These are phyloP conservation scores for Oligia strigilis DNA, from an alignment of 2,888 invertebrate species.

Conservation along the genomic window DNA sequence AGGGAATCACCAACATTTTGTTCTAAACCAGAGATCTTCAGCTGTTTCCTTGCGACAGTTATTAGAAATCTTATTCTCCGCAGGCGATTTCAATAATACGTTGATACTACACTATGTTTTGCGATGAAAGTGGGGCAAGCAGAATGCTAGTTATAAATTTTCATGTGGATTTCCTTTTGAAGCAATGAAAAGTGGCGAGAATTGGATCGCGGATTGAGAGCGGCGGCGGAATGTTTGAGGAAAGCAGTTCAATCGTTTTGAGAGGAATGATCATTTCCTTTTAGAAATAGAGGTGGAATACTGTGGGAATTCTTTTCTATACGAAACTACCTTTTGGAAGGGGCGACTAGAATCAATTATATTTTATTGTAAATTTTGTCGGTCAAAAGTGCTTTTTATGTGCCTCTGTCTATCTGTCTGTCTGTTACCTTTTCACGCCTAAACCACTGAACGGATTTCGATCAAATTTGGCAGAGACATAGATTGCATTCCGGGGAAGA, in stretches of 20 bases:
- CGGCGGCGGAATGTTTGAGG: slow-evolving; percentile 19
- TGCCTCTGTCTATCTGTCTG: no score
- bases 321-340: no score
- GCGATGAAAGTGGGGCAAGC: slow-evolving; percentile 64
- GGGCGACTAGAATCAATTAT: no score
- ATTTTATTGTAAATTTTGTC: no score
- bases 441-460: no score
- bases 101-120: slow-evolving; percentile 59
- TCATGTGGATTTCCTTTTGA: slow-evolving; percentile 56
- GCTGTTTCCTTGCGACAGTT: slow-evolving; percentile 46
- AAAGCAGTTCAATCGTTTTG: not conserved
- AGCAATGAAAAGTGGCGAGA: slow-evolving; percentile 13
- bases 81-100: slow-evolving; percentile 73
- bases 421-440: no score
- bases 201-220: slow-evolving; percentile 30
- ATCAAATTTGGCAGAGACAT: no score
- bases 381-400: no score
- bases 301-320: no score
- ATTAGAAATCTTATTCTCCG: slow-evolving; percentile 74
- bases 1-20: slow-evolving; percentile 29
- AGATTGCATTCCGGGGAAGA: no score
- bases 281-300: not conserved
- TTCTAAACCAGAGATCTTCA: slow-evolving; percentile 16
- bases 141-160: slow-evolving; percentile 52
- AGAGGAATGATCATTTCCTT: not conserved